Percentiles rank a stretch among this genome's conserved stretches.
Evolutionary conservation across 1,140 invertebrate genomes (phyloP).

Genomic region (Drosophila pachea): DNA sequence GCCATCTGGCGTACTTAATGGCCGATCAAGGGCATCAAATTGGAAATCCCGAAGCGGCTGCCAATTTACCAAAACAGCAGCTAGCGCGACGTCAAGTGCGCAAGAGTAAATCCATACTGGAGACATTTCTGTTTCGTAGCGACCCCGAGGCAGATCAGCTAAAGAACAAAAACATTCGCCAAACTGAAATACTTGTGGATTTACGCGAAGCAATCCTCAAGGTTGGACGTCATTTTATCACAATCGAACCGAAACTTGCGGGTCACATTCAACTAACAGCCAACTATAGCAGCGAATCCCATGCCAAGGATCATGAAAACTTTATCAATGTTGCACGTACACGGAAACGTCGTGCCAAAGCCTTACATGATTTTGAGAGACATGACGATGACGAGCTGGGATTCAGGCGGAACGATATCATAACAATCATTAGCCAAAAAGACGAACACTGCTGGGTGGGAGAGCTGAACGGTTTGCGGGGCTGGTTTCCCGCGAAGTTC

Average conservation of each 20-base stretch:
- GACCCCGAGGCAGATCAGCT: conserved; percentile 84
- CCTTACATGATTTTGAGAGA: conserved; percentile 92
- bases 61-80: conserved; percentile 95
- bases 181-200: conserved; percentile 96
- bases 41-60: conserved; percentile 91
- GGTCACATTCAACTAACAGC: conserved; percentile 89
- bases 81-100: conserved; percentile 91
- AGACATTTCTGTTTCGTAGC: conserved; percentile 91
- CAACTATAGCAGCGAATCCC: conserved; percentile 97
- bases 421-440: conserved; percentile 97
- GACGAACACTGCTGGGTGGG: conserved; percentile 99
- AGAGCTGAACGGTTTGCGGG: conserved; percentile 97
- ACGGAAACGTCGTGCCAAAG: conserved; percentile 94
- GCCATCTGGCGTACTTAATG: conserved; percentile 97
- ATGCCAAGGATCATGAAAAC: conserved; percentile 94
- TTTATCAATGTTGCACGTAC: conserved; percentile 94
- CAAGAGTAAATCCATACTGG: conserved; percentile 93
- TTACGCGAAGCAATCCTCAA: conserved; percentile 95
- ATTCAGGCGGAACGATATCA: conserved; percentile 98
- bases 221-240: conserved; percentile 79
- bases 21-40: conserved; percentile 94
- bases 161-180: conserved; percentile 97
- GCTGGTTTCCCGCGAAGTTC: conserved; percentile 99
- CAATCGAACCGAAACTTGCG: conserved; percentile 77
- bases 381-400: conserved; percentile 99